Conservation (phyloP, 2,888 invertebrate genomes). For the Elysia crispata region DNA sequence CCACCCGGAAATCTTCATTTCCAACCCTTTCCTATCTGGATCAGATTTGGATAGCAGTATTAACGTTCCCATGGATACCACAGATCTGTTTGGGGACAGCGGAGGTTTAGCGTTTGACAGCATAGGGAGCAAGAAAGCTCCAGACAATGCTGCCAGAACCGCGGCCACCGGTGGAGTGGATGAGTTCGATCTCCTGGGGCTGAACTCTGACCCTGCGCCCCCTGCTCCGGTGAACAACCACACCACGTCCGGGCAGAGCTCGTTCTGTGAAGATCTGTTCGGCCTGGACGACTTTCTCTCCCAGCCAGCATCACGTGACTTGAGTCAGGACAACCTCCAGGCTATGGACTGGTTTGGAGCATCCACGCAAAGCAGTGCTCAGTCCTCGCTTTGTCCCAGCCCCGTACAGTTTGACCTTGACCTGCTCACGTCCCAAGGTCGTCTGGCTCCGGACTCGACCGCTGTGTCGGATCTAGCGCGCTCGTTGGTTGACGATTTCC, state of each 20-base stretch:
- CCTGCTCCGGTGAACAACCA: background rate
- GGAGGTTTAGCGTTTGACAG: background rate
- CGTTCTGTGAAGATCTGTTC: slow-evolving; percentile 64
- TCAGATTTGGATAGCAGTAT: too few species aligned
- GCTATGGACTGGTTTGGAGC: slow-evolving; percentile 54
- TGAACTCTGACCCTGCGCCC: slow-evolving; percentile 47
- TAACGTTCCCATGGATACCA: too few species aligned
- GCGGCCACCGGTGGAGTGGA: slow-evolving; percentile 14
- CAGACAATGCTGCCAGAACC: background rate
- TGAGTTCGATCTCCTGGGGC: slow-evolving; percentile 61
- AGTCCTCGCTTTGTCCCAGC: slow-evolving; percentile 62
- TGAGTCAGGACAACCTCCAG: slow-evolving; percentile 44
- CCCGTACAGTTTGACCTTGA: slow-evolving; percentile 60
- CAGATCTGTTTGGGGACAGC: background rate
- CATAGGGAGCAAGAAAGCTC: slow-evolving; percentile 15
- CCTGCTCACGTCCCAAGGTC: slow-evolving; percentile 53
- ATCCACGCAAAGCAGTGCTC: slow-evolving; percentile 57
- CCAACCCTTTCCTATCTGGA: too few species aligned
- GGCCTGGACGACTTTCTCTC: slow-evolving; percentile 64
- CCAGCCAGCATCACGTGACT: slow-evolving; percentile 46
- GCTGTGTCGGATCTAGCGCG: slow-evolving; percentile 60
- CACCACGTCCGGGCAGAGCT: slow-evolving; percentile 40
- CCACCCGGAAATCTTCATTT: too few species aligned
- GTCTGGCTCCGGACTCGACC: slow-evolving; percentile 52
- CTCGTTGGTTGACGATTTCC: slow-evolving; percentile 64